Conservation (phyloP, 2,888 invertebrate species). For the Luperina nickerlii region DNA sequence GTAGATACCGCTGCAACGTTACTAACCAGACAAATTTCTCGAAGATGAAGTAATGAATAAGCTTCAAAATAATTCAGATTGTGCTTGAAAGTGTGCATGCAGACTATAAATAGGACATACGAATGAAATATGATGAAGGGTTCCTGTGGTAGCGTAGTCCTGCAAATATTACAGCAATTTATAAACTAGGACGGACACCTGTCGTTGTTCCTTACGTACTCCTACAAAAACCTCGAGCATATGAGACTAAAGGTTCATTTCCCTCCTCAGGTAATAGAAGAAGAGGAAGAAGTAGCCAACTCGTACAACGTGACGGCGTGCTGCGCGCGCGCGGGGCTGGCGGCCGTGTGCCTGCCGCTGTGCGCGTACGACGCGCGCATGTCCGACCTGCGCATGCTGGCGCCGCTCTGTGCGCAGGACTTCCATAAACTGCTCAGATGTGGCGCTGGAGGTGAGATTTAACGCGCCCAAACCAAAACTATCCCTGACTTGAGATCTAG, state of each 20-base stretch:
- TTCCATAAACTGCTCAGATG: conserved; percentile 93
- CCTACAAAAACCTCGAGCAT: not conserved
- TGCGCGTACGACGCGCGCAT: conserved; percentile 96
- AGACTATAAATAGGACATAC: not conserved
- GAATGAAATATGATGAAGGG: not conserved
- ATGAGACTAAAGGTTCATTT: not conserved
- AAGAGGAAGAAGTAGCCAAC: conserved; percentile 90
- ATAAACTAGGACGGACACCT: not conserved
- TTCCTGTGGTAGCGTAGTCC: not conserved
- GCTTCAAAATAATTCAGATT: not conserved
- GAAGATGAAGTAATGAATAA: not conserved
- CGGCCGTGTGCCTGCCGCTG: conserved; percentile 93
- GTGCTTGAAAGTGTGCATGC: not conserved
- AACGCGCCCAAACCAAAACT: too few species aligned
- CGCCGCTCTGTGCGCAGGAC: conserved; percentile 94
- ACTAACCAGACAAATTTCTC: not conserved
- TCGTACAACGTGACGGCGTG: conserved; percentile 95
- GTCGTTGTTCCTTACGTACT: not conserved
- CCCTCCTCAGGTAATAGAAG: conserved; percentile 87
- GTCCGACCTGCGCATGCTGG: conserved; percentile 93
- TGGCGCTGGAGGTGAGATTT: conserved; percentile 90
- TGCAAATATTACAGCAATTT: not conserved
- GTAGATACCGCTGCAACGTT: not conserved
- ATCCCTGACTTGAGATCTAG: too few species aligned
- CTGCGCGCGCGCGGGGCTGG: conserved; percentile 93